These are phyloP conservation scores for Drosophila nannoptera DNA, from an alignment of 1,140 invertebrate genomes.

Conservation along the genomic window DNA sequence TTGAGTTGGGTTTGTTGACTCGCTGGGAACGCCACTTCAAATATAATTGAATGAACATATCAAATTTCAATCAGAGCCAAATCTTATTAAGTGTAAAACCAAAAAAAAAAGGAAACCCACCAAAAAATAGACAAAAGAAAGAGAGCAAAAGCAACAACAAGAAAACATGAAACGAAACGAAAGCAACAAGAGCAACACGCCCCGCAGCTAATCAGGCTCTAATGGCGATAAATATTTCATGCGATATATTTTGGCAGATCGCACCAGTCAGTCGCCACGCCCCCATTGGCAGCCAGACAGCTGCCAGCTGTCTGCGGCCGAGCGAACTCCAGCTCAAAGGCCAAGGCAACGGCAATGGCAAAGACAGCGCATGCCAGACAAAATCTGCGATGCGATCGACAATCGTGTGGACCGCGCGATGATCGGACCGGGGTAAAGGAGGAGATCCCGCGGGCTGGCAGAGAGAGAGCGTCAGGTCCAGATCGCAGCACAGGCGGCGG, in stretches of 20 bases:
- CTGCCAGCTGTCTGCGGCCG: background rate
- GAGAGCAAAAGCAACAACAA: conserved; percentile 8
- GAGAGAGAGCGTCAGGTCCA: background rate
- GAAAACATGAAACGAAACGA: background rate
- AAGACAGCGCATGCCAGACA: conserved; percentile 32
- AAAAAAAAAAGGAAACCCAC: conserved; percentile 11
- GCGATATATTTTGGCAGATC: conserved; percentile 58
- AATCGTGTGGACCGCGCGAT: conserved; percentile 35
- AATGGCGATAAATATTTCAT: conserved; percentile 77
- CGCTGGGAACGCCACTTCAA: conserved; percentile 38
- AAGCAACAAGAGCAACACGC: conserved; percentile 40
- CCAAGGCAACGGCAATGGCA: conserved; percentile 8
- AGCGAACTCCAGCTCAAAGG: background rate
- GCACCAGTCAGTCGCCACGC: conserved; percentile 29
- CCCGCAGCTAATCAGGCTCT: conserved; percentile 75
- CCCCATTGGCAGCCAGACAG: no score
- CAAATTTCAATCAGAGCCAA: conserved; percentile 69
- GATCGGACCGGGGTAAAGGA: conserved; percentile 16
- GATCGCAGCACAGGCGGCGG: background rate
- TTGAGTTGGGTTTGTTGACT: conserved; percentile 64
- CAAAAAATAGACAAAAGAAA: background rate
- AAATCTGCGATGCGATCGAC: conserved; percentile 54
- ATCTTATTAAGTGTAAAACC: conserved; percentile 62
- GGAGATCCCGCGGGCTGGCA: background rate
- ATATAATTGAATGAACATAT: conserved; percentile 72